Base-by-base conservation (phyloP, 1,140 invertebrate genomes). In the Macrobrachium rosenbergii region DNA sequence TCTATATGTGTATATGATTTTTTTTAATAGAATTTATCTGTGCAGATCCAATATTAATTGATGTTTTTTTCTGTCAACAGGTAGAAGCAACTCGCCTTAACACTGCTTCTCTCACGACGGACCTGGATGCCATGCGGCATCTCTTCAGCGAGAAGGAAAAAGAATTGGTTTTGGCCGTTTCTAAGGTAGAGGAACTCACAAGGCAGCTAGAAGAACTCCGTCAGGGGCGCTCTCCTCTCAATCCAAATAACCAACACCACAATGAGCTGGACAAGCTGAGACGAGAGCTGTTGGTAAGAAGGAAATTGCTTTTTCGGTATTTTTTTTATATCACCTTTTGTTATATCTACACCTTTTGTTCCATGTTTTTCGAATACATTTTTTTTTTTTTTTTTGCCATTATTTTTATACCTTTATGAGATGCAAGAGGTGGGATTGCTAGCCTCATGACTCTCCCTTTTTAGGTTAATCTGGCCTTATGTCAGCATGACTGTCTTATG, bases 131-230 rank as follows among this genome's bases (percentile, higher is more conserved):
- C 83, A 98, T 99, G 91, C 95, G 97, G 84, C 96, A 97, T 28
- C 94, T 99, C 76, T 99, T 99, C 94, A 98, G 97, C 94, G 97
- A 99, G 92, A 99, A 99, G 92, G 98, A 99, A 91, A 99, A 99
- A 92, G 98, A 99, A 92, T 93, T 99, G 63, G 97, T 96, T 52
- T 92, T 98, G 93, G 98, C 98, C 2, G 97, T 98, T 90, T 96
- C 96, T 89, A 98, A 98, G 93, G 98, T 99, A 90, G 98, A 99
- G 91, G 97, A 98, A 92, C 93, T 99, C 90, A 99, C 97, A 81
- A 93, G 96, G 90, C 98, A 99, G 63, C 93, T 99, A 90, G 98
- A 99, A 91, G 97, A 98, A 90, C 92, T 99, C 67, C 93, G 95
- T 87, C 91, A 96, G 89, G 92, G 92, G 28, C 90, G 90, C 95